Conservation (phyloP, 2,113 vertebrate species). For the Erinaceus europaeus region DNA sequence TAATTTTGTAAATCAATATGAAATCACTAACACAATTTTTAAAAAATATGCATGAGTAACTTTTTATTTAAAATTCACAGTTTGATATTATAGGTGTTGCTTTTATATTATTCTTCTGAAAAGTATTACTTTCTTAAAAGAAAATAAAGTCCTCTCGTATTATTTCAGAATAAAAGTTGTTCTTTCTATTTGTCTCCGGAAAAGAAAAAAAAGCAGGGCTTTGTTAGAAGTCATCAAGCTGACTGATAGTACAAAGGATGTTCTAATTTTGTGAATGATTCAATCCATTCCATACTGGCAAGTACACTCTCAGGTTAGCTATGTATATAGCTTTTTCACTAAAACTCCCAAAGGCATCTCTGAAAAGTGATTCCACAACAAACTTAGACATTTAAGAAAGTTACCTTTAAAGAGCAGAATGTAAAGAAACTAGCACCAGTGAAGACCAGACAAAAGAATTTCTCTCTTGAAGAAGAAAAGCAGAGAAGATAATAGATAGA, state of each 20-base stretch:
- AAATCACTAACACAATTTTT: no score
- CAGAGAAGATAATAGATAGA: constrained; percentile 7
- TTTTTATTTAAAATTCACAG: no score
- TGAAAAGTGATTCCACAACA: background rate
- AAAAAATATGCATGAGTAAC: no score
- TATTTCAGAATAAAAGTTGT: background rate
- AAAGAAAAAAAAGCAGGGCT: background rate
- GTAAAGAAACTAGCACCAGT: constrained; percentile 25
- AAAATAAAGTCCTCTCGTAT: background rate
- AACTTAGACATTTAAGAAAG: constrained; percentile 34
- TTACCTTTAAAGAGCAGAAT: background rate
- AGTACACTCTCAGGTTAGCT: background rate
- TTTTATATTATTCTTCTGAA: constrained; percentile 11
- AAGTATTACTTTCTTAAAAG: constrained; percentile 1
- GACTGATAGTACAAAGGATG: background rate
- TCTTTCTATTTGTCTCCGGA: background rate
- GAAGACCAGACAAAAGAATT: constrained; percentile 32
- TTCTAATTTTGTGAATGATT: background rate
- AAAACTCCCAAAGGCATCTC: background rate
- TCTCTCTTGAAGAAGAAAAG: constrained; percentile 25
- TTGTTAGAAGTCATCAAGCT: background rate
- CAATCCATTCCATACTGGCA: background rate
- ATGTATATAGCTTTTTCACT: background rate
- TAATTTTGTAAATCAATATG: no score
- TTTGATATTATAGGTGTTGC: no score